Percentiles rank a stretch among this genome's conserved stretches.
Evolutionary conservation across 2,888 invertebrate species (phyloP).

Genomic region (Chirona hameri): DNA sequence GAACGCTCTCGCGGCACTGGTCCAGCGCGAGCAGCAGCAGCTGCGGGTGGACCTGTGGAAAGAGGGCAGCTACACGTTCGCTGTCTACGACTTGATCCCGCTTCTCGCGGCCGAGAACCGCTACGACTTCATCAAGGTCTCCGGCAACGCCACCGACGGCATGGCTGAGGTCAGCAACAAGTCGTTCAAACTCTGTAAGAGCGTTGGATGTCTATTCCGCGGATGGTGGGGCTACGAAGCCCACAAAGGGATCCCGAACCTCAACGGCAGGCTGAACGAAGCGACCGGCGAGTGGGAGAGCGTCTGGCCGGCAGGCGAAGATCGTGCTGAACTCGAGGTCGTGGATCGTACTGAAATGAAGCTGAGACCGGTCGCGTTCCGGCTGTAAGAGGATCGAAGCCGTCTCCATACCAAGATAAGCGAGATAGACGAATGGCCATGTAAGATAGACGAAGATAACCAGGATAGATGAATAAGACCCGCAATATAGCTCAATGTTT

Average conservation of each 20-base stretch:
- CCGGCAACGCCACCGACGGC: slow-evolving; percentile 3
- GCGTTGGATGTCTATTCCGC: neutral
- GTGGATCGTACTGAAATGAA: neutral
- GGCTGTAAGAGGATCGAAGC: neutral
- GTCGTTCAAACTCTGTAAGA: neutral
- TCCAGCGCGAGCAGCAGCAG: neutral
- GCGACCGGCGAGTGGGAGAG: neutral
- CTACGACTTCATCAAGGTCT: neutral
- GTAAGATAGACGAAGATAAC: too few relatives aligned
- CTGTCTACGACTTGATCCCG: too few relatives aligned
- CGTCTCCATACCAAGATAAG: too few relatives aligned
- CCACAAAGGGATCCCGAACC: neutral
- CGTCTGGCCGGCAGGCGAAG: neutral
- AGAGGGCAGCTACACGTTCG: too few relatives aligned
- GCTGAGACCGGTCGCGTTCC: neutral
- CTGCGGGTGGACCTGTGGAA: neutral
- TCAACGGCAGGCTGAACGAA: neutral
- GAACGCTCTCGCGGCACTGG: neutral
- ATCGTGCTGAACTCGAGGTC: neutral
- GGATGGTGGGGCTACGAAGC: neutral
- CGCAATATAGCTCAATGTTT: too few relatives aligned
- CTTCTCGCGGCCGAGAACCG: neutral
- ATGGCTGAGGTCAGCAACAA: neutral
- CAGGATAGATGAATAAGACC: too few relatives aligned
- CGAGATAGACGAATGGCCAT: too few relatives aligned